These are phyloP conservation scores for Camponotus pennsylvanicus DNA, from an alignment of 1,140 invertebrate species.

Conservation along the genomic window DNA sequence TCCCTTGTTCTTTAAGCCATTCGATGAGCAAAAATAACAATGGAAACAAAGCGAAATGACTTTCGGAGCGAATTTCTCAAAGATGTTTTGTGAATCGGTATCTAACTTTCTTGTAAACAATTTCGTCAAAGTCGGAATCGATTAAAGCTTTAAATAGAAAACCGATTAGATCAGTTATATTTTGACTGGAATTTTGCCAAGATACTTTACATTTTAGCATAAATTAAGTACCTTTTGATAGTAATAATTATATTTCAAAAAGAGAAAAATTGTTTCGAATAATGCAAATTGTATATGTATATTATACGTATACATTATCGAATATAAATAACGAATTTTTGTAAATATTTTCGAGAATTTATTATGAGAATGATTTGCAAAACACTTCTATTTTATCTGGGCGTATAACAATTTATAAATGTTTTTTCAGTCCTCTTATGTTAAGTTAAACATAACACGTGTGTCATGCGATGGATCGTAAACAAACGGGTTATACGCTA, in stretches of 20 bases:
- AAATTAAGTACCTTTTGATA: background rate
- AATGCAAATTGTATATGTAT: too few species aligned
- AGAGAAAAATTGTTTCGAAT: background rate
- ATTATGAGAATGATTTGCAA: background rate
- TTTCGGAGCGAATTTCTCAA: background rate
- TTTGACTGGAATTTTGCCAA: constrained; percentile 5
- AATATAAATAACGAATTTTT: too few species aligned
- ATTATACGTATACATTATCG: too few species aligned
- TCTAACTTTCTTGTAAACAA: constrained; percentile 12
- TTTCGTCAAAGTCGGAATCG: background rate
- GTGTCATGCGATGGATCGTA: background rate
- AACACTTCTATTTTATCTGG: background rate
- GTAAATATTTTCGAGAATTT: too few species aligned
- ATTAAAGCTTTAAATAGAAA: constrained; percentile 29
- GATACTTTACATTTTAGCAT: background rate
- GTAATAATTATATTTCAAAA: background rate
- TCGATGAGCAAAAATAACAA: constrained; percentile 2
- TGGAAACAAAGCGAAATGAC: background rate
- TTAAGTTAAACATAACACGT: background rate
- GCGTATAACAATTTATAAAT: background rate
- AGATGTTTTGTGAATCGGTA: background rate
- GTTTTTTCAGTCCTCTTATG: constrained; percentile 2
- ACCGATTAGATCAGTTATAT: constrained; percentile 26
- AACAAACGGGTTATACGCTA: background rate
- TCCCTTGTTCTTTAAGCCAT: background rate